Base-by-base conservation (phyloP, 2,888 invertebrate genomes). In the Orthosia cruda region DNA sequence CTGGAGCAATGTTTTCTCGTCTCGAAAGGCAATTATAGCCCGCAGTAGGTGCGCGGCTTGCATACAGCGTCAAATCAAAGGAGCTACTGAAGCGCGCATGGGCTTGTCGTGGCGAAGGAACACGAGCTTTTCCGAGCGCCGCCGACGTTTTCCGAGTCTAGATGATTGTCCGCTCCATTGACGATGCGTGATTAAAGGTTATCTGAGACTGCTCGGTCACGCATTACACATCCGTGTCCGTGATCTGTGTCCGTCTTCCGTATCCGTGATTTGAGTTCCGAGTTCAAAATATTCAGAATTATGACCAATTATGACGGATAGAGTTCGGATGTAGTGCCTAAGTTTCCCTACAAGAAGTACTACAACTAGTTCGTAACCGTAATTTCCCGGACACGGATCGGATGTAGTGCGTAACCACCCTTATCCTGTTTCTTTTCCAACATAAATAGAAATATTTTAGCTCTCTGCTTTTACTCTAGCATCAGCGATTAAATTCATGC, bases 21-120 rank as follows among this genome's bases (percentile, higher is more conserved):
- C 91, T 91, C 89, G 83, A 89, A 91, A 90, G 90, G 91, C 91
- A 93, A 92, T 94, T 92, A 93, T 90, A 89, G 86, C 63, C 79
- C 68, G 58, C 18, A 47, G 40, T 73, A 80, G 76, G 84, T 81
- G 85, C 76, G 83, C 80, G 80, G 20, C 47, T 79, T 16, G 83
- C 65, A 77, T 78, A 61, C 68, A 71, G 75, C 74, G 85, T 89
- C 91, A 90, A 87, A n/a, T 91, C 90, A 89, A 86, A 85, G 73
- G 78, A 78, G 77, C 79, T 84, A 83, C 88, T 85, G 79, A 74
- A 73, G 77, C 68, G 77, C 72, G 64, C 67, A 74, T 71, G 70
- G 74, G 63, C 64, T 73, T 49, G 64, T 72, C 54, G 54, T 40
- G 52, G 47, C 52, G 70, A 64, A 59, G 23, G 54, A 47, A 20